A percentile compares a stretch with the other conserved stretches of the same genome.
Evolutionary conservation across 1,140 invertebrate species (phyloP).

Genomic region (Radopholus similis): DNA sequence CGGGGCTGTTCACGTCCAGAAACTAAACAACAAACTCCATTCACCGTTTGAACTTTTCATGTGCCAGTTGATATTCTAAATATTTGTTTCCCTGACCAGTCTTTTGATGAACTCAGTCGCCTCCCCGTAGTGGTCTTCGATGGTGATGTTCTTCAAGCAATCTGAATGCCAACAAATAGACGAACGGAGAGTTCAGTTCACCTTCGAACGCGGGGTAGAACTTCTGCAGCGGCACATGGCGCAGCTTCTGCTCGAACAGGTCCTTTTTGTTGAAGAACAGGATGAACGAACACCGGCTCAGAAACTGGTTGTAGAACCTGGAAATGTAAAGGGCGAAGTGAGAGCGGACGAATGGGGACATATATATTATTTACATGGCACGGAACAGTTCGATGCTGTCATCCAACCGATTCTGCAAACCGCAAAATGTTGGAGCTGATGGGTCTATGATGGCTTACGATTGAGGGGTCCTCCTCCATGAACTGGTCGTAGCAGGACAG

Average conservation of each 20-base stretch:
- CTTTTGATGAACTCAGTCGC: conserved; percentile 25
- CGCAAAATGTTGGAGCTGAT: not conserved
- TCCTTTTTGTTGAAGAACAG: conserved; percentile 47
- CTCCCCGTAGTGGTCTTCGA: conserved; percentile 3
- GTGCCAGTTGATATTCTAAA: not conserved
- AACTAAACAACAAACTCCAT: not conserved
- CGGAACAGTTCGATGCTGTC: conserved; percentile 39
- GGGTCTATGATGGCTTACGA: conserved; percentile 24
- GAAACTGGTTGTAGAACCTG: conserved; percentile 37
- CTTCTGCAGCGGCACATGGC: conserved; percentile 29
- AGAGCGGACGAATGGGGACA: too few species aligned
- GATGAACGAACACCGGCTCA: conserved; percentile 33
- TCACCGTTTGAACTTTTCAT: not conserved
- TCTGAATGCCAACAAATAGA: conserved; percentile 12
- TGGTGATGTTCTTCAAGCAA: conserved; percentile 25
- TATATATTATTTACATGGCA: too few species aligned
- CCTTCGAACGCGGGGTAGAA: conserved; percentile 41
- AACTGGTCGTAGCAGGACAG: conserved; percentile 43
- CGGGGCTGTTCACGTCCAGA: conserved; percentile 11
- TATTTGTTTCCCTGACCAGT: conserved; percentile 23
- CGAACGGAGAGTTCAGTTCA: too few species aligned
- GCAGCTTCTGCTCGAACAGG: conserved; percentile 39
- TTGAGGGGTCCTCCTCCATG: conserved; percentile 42
- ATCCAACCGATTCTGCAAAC: conserved; percentile 41
- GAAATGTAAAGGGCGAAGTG: too few species aligned